phyloP scores from a whole-genome alignment of 2,113 vertebrate genomes.

The Tachuris rubrigastra region DNA sequence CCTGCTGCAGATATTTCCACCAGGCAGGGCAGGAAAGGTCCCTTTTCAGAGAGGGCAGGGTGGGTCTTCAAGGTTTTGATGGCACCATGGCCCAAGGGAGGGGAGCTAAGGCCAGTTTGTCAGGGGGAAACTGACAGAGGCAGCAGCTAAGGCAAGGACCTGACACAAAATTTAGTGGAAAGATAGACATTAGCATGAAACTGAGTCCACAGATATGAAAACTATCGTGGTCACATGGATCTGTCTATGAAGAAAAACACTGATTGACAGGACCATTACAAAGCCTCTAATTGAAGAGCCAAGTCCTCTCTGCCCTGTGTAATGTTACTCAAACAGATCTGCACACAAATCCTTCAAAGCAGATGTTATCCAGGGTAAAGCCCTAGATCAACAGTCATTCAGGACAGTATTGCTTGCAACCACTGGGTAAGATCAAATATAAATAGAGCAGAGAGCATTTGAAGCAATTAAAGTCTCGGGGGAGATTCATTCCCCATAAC shows the following conservation, averaged over 20 bases:
- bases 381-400: slow-evolving; percentile 16
- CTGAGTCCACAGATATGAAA: neutral
- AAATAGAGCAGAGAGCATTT: slow-evolving; percentile 37
- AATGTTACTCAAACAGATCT: slow-evolving; percentile 8
- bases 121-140: neutral
- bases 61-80: neutral
- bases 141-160: neutral
- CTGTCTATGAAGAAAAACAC: neutral
- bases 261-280: neutral
- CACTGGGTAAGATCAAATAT: slow-evolving; percentile 18
- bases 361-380: slow-evolving; percentile 5
- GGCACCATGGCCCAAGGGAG: neutral
- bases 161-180: neutral
- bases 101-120: neutral
- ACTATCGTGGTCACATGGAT: neutral
- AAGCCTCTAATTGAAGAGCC: neutral
- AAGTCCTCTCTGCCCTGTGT: neutral
- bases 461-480: neutral
- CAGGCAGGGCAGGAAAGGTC: neutral
- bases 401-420: slow-evolving; percentile 17
- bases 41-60: neutral
- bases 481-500: neutral
- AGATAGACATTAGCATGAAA: neutral
- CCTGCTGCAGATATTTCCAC: neutral
- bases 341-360: neutral